A percentile compares a stretch with the other conserved stretches of the same genome.
phyloP scores from a whole-genome alignment of 1,140 invertebrate species.

The Drosophila truncata region DNA sequence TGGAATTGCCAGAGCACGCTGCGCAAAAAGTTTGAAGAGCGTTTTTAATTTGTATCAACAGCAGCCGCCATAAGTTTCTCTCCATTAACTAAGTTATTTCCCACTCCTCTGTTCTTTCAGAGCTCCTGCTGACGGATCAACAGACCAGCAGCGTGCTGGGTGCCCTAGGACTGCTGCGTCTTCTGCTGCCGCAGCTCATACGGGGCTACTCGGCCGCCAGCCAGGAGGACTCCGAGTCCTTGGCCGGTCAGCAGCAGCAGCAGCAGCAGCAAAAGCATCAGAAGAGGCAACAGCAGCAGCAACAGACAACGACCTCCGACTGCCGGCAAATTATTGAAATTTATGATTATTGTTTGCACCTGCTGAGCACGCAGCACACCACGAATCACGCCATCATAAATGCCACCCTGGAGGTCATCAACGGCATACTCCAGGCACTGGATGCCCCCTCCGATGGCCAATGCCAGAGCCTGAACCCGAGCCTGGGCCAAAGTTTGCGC shows the following conservation, averaged over 20 bases:
- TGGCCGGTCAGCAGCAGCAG: constrained; percentile 51
- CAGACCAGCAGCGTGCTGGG: constrained; percentile 88
- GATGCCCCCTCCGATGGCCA: constrained; percentile 52
- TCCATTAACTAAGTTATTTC: constrained; percentile 41
- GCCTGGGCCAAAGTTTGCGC: constrained; percentile 85
- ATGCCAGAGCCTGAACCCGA: constrained; percentile 8
- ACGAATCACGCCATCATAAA: constrained; percentile 92
- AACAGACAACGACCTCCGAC: constrained; percentile 57
- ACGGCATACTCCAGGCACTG: constrained; percentile 88
- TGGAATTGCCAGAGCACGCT: constrained; percentile 67
- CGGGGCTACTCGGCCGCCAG: constrained; percentile 65
- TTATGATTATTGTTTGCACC: constrained; percentile 91
- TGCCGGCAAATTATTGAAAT: constrained; percentile 87
- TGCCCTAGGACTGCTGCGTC: constrained; percentile 88
- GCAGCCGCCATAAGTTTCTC: constrained; percentile 59
- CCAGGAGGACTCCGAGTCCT: constrained; percentile 68
- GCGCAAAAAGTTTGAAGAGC: constrained; percentile 63
- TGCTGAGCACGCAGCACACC: constrained; percentile 87
- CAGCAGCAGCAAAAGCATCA: constrained; percentile 27
- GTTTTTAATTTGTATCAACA: constrained; percentile 78
- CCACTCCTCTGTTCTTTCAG: constrained; percentile 61
- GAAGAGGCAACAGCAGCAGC: constrained; percentile 31
- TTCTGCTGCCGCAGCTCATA: constrained; percentile 87
- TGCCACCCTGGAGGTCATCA: constrained; percentile 90
- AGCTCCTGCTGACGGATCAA: constrained; percentile 86